These are phyloP conservation scores for Sycophila sp. DNA, from an alignment of 1,140 invertebrate genomes.

Conservation along the genomic window DNA sequence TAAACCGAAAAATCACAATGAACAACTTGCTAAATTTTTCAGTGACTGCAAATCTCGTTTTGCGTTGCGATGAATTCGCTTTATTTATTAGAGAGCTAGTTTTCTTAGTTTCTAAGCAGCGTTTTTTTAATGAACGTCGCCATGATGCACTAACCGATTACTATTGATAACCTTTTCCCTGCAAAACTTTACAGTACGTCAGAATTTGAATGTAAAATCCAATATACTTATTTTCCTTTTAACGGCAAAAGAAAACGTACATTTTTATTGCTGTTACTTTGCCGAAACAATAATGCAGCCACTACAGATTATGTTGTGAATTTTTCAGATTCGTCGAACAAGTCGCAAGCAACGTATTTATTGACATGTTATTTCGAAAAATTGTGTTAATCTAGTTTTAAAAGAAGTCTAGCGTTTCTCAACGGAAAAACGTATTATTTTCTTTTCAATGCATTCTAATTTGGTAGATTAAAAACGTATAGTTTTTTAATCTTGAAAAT, in stretches of 20 bases:
- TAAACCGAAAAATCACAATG: conserved; percentile 12
- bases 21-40: background rate
- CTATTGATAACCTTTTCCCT: background rate
- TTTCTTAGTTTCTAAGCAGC: background rate
- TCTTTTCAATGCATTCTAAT: background rate
- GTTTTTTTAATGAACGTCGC: background rate
- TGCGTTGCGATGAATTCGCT: background rate
- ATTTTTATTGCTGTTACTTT: background rate
- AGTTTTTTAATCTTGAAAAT: background rate
- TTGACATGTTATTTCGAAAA: background rate
- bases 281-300: background rate
- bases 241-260: too few relatives aligned
- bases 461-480: background rate
- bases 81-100: background rate
- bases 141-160: background rate
- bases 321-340: background rate
- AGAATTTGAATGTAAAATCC: too few relatives aligned
- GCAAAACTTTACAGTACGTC: background rate
- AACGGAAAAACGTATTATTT: background rate
- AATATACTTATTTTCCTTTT: too few relatives aligned
- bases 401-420: background rate
- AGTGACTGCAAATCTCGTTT: background rate
- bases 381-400: background rate
- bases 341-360: conserved; percentile 1
- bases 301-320: background rate